phyloP scores from a whole-genome alignment of 2,113 vertebrate genomes.

The Anolis sagrei region DNA sequence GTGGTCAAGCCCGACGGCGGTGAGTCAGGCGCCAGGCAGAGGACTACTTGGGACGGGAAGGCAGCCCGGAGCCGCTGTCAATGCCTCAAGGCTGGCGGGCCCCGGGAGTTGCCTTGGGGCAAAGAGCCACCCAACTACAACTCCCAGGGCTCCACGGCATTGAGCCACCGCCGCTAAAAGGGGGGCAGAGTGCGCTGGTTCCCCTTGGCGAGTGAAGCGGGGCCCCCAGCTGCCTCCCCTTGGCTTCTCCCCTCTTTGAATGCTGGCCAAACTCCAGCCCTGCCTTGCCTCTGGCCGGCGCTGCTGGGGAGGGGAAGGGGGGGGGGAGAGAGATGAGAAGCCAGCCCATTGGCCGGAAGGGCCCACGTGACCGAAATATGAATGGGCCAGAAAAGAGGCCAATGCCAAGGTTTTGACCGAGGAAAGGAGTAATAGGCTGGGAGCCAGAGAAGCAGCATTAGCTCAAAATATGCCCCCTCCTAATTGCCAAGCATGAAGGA shows the following conservation, averaged over 20 bases:
- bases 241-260: neutral
- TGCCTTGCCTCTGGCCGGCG: neutral
- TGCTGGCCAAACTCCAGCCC: slow-evolving; percentile 5
- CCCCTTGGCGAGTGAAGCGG: too few species aligned
- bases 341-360: too few species aligned
- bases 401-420: neutral
- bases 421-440: neutral
- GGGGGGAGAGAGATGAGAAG: neutral
- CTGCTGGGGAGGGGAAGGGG: slow-evolving; percentile 9
- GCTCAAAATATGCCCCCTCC: too few species aligned
- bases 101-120: too few species aligned
- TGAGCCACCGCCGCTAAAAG: too few species aligned
- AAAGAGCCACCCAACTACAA: too few species aligned
- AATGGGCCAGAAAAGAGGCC: neutral
- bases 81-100: too few species aligned
- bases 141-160: too few species aligned
- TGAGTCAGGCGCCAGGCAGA: slow-evolving; percentile 45
- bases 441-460: too few species aligned
- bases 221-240: neutral
- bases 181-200: too few species aligned
- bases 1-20: slow-evolving; percentile 81
- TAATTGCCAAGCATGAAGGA: too few species aligned
- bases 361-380: slow-evolving; percentile 24
- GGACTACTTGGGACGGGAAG: neutral
- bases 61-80: too few species aligned